Evolutionary conservation across 2,888 invertebrate species (phyloP), one percentile per base, ranked within the genome.

Genomic region (Nudaria mundana): DNA sequence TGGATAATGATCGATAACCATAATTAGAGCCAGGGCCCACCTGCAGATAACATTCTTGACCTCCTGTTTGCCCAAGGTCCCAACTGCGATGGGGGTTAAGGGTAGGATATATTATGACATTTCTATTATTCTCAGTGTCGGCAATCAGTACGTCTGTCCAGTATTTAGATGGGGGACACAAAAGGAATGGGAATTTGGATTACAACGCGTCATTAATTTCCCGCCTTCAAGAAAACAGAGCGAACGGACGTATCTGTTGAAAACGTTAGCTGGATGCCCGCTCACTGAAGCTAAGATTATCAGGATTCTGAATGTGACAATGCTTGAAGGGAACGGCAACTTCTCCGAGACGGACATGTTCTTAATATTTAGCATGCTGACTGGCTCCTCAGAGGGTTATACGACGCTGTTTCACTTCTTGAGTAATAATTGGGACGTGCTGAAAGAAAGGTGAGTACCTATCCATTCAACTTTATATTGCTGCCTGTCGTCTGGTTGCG

Each of bases 141-240:
- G 93, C 11, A 94, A 93, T 73, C 92, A 93, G 65, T 94, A 91
- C 72, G 91, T 95, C 47, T 95, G 95, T 48, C 94, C 95, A 1
- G 94, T 95, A 0, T 95, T 95, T 75, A 93, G 93, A 76, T 95
- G 94, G 93, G 95, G 95, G 0, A 92, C 93, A 0, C 89, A 90
- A 55, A 92, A 94, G 29, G 95, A 95, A 72, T 96, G 95, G 95
- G 92, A 95, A 50, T 95, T 95, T 56, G 95, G 95, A 22, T 85
- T 96, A 0, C 91, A 95, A 50, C 89, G 95, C 6, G 92, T 95
- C 0, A 92, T 94, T 33, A 91, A 94, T 62, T 95, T 95, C 76
- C 94, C 95, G 0, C 79, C 91, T 1, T 90, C 91, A 0, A 88
- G 95, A 31, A 92, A 92, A 55, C 92, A 92, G 61, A 94, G 92